phyloP scores from a whole-genome alignment of 2,113 vertebrate genomes.

The Sapajus apella region DNA sequence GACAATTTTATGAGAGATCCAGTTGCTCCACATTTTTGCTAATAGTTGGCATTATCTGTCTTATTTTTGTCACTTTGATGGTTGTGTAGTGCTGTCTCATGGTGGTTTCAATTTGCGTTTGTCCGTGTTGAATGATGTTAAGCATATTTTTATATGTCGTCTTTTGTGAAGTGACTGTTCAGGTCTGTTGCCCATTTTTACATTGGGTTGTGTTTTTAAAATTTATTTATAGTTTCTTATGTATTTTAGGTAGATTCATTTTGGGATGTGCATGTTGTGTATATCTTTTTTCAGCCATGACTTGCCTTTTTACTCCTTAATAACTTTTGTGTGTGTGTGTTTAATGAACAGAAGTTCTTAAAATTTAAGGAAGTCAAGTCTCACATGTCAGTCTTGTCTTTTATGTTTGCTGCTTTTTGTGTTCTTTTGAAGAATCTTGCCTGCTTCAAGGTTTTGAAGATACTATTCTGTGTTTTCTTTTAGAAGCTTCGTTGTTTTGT shows the following conservation, averaged over 20 bases:
- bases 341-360: not conserved
- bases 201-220: not conserved
- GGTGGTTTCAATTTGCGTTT: conserved; percentile 8
- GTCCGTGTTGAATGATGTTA: not conserved
- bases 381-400: not conserved
- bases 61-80: conserved; percentile 6
- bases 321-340: not conserved
- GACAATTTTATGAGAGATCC: not conserved
- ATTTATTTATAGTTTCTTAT: not conserved
- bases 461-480: not conserved
- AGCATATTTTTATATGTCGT: not conserved
- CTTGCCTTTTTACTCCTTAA: not conserved
- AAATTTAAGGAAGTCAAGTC: not conserved
- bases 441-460: not conserved
- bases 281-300: not conserved
- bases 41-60: not conserved
- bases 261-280: not conserved
- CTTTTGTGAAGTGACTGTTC: not conserved
- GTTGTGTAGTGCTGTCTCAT: not conserved
- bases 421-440: conserved; percentile 3
- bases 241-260: not conserved
- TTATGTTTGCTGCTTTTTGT: not conserved
- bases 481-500: not conserved
- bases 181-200: not conserved
- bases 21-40: not conserved